phyloP scores from a whole-genome alignment of 2,113 vertebrate genomes.

The Sceloporus undulatus region DNA sequence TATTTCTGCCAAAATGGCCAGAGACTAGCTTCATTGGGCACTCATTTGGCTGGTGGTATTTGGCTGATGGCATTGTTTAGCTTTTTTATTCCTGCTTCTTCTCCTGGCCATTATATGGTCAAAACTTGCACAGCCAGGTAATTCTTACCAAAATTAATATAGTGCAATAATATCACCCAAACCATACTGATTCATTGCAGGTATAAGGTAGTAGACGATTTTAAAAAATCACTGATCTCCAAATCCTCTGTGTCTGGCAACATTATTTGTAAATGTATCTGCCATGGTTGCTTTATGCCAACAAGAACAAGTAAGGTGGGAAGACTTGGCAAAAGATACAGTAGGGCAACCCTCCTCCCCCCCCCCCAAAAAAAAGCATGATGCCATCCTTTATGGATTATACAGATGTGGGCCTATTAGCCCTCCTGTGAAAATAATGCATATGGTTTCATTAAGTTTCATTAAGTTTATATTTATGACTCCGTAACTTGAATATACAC shows the following conservation, averaged over 20 bases:
- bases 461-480: neutral
- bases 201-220: slow-evolving; percentile 6
- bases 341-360: no score
- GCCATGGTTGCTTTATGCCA: neutral
- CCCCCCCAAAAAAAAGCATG: neutral
- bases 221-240: slow-evolving; percentile 37
- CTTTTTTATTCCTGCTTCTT: slow-evolving; percentile 26
- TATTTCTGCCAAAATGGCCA: slow-evolving; percentile 63
- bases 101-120: slow-evolving; percentile 12
- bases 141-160: neutral
- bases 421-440: neutral
- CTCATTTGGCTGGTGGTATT: neutral
- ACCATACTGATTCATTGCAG: neutral
- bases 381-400: neutral
- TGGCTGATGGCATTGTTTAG: slow-evolving; percentile 33
- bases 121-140: slow-evolving; percentile 41
- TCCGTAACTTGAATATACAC: fast-evolving
- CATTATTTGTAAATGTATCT: slow-evolving; percentile 3
- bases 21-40: slow-evolving; percentile 32
- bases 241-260: slow-evolving; percentile 25
- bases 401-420: neutral
- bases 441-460: fast-evolving
- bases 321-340: slow-evolving; percentile 39
- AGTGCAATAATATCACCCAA: slow-evolving; percentile 51
- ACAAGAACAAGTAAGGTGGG: slow-evolving; percentile 11